phyloP scores from a whole-genome alignment of 2,113 vertebrate genomes.

The Crypturellus undulatus region DNA sequence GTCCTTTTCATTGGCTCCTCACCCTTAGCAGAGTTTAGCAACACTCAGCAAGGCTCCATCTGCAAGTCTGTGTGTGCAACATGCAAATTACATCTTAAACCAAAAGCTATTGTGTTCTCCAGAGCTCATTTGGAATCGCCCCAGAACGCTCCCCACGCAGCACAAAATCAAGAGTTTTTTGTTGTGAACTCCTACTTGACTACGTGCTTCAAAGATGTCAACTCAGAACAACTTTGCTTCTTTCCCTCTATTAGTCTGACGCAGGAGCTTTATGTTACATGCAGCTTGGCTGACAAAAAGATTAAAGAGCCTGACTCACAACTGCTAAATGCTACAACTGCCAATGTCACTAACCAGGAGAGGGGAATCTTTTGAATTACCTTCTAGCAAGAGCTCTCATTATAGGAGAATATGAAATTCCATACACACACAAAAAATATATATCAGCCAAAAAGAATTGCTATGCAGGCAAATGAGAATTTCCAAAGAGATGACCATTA shows the following conservation, averaged over 20 bases:
- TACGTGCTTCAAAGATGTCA: background rate
- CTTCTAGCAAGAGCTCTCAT: conserved; percentile 5
- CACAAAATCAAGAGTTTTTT: conserved; percentile 33
- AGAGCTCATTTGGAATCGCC: conserved; percentile 15
- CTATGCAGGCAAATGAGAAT: background rate
- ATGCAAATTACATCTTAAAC: conserved; percentile 37
- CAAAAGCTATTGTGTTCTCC: background rate
- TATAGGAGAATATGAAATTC: background rate
- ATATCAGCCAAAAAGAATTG: background rate
- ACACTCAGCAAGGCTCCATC: conserved; percentile 39
- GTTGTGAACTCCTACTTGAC: background rate
- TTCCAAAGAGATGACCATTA: background rate
- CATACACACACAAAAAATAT: background rate
- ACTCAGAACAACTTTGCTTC: background rate
- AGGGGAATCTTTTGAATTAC: background rate
- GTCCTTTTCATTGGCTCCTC: conserved; percentile 15
- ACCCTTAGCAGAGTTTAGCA: conserved; percentile 20
- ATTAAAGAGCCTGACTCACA: background rate
- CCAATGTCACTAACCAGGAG: background rate
- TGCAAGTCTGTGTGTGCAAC: conserved; percentile 15
- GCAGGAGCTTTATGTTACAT: background rate
- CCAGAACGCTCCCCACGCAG: conserved; percentile 2
- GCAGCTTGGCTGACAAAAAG: background rate
- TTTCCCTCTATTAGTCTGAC: conserved; percentile 1
- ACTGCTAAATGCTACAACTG: background rate